A percentile compares a stretch with the other conserved stretches of the same genome.
These are phyloP conservation scores for Danio rerio DNA, from an alignment of 2,113 vertebrate species.

Conservation along the genomic window DNA sequence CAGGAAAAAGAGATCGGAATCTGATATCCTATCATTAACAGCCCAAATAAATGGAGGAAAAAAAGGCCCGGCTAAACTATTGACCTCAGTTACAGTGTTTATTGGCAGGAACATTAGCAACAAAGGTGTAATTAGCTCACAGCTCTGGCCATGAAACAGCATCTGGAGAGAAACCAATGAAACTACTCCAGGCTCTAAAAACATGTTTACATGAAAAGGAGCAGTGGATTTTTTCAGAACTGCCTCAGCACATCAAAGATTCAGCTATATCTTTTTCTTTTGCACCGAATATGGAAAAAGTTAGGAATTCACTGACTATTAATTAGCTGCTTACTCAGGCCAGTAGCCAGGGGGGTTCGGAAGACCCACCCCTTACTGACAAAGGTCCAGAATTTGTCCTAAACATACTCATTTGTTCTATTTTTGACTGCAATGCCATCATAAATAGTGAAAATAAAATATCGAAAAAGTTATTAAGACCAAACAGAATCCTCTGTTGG, in stretches of 20 bases:
- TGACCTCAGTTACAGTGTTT: conserved; percentile 66
- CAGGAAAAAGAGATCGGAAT: conserved; percentile 78
- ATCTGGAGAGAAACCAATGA: conserved; percentile 59
- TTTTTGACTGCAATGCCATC: too few relatives aligned
- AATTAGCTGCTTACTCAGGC: too few relatives aligned
- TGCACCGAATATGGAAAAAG: not conserved
- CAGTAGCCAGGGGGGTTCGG: too few relatives aligned
- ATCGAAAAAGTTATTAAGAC: too few relatives aligned
- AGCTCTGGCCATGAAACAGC: conserved; percentile 56
- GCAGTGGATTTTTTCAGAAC: not conserved
- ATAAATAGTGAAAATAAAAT: too few relatives aligned
- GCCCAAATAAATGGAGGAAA: conserved; percentile 75
- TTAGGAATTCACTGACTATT: too few relatives aligned
- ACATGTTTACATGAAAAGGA: conserved; percentile 52
- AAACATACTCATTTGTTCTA: too few relatives aligned
- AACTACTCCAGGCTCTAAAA: conserved; percentile 50
- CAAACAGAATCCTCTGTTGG: too few relatives aligned
- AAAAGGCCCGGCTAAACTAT: conserved; percentile 65
- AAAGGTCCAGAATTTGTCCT: too few relatives aligned
- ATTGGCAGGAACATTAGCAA: conserved; percentile 63
- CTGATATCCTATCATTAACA: conserved; percentile 80
- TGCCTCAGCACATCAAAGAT: not conserved
- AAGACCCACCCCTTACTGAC: too few relatives aligned
- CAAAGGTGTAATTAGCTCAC: conserved; percentile 65
- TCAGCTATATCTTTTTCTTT: not conserved